Conservation (phyloP, 2,797 vertebrate genomes). For the Lacerta agilis region DNA sequence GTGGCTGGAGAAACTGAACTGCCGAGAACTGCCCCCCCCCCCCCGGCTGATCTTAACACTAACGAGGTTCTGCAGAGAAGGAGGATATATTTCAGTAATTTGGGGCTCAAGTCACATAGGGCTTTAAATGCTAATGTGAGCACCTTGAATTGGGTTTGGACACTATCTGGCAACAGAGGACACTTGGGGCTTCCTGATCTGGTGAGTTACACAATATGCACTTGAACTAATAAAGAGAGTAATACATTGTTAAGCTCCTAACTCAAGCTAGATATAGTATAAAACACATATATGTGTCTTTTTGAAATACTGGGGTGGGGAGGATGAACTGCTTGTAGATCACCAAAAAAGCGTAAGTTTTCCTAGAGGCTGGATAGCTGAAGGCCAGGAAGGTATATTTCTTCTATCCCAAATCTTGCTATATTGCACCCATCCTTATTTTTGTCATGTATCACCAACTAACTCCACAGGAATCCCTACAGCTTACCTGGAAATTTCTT, state of each 20-base stretch:
- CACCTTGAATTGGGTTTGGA: too few relatives aligned
- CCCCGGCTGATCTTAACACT: too few relatives aligned
- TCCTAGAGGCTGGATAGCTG: neutral
- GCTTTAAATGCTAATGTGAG: too few relatives aligned
- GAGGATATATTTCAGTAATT: too few relatives aligned
- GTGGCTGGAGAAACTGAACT: too few relatives aligned
- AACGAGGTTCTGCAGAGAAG: too few relatives aligned
- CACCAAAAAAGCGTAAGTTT: neutral
- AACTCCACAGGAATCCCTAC: neutral
- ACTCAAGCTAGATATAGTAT: neutral
- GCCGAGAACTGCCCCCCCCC: accelerated
- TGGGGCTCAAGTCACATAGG: too few relatives aligned
- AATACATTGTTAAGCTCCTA: neutral
- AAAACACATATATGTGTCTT: neutral
- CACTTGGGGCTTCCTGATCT: neutral
- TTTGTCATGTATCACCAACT: neutral
- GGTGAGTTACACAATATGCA: neutral
- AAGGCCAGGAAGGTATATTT: neutral
- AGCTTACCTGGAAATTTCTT: constrained; percentile 91
- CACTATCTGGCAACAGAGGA: too few relatives aligned
- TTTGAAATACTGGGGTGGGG: neutral
- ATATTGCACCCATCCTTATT: neutral
- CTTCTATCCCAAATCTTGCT: neutral
- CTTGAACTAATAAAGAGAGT: neutral
- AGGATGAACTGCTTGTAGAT: neutral